These are phyloP conservation scores for Andricus quercusramuli DNA, from an alignment of 2,888 invertebrate species.

Conservation along the genomic window DNA sequence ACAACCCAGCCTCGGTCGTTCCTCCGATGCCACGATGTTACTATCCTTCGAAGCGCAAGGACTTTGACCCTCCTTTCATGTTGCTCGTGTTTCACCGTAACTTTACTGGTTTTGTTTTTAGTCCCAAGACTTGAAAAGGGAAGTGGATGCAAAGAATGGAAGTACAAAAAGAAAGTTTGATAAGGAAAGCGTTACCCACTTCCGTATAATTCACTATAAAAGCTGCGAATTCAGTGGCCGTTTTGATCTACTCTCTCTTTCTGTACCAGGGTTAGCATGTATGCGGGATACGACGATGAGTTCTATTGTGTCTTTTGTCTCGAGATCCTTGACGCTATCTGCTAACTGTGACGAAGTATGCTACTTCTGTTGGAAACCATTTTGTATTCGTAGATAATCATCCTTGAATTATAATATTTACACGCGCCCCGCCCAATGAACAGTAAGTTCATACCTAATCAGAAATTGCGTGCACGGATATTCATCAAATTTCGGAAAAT, in stretches of 20 bases:
- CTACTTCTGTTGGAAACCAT: neutral
- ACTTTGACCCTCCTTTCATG: slow-evolving; percentile 78
- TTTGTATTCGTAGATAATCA: neutral
- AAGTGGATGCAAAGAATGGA: slow-evolving; percentile 52
- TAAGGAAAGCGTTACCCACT: slow-evolving; percentile 63
- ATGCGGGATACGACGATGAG: slow-evolving; percentile 64
- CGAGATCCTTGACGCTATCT: slow-evolving; percentile 62
- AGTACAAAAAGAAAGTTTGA: slow-evolving; percentile 69
- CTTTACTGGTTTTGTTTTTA: slow-evolving; percentile 77
- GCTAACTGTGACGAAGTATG: slow-evolving; percentile 4
- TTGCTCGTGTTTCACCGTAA: slow-evolving; percentile 75
- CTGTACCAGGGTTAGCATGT: slow-evolving; percentile 60
- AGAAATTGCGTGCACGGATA: no score
- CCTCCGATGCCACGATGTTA: slow-evolving; percentile 52
- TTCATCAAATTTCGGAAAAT: no score
- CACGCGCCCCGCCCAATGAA: no score
- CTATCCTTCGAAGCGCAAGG: slow-evolving; percentile 75
- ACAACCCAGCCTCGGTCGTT: slow-evolving; percentile 50
- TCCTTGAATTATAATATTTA: neutral
- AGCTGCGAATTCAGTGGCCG: slow-evolving; percentile 50
- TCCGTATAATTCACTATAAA: slow-evolving; percentile 52
- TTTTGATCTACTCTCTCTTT: slow-evolving; percentile 39
- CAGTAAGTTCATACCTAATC: no score
- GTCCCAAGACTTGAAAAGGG: slow-evolving; percentile 62
- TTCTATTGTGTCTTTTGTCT: slow-evolving; percentile 63